Conservation (phyloP, 2,797 vertebrate species). For the Lacerta bilineata region DNA sequence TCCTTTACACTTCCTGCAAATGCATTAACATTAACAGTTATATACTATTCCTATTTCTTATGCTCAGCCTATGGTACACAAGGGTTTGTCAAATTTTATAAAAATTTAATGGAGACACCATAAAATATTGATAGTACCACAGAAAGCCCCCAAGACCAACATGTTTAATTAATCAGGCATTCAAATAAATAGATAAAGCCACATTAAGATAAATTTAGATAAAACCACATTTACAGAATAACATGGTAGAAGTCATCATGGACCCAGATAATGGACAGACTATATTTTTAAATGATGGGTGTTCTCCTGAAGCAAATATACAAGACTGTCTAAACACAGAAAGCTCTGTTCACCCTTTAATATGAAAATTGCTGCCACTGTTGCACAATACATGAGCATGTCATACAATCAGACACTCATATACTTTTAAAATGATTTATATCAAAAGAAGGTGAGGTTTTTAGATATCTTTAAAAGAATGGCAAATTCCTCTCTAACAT, state of each 20-base stretch:
- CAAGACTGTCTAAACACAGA: not conserved
- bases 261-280: not conserved
- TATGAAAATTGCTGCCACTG: not conserved
- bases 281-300: not conserved
- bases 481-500: constrained; percentile 3
- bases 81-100: constrained; percentile 7
- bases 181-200: not conserved
- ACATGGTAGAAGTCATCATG: not conserved
- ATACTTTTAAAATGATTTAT: not conserved
- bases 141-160: not conserved
- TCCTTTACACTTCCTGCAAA: not conserved
- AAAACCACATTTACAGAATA: not conserved
- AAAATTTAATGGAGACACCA: not conserved
- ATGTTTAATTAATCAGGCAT: not conserved
- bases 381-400: not conserved
- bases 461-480: not conserved
- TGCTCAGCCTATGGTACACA: not conserved
- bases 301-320: not conserved
- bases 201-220: not conserved
- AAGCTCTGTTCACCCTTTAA: not conserved
- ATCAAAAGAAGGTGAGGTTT: constrained; percentile 15
- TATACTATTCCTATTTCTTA: not conserved
- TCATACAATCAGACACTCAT: not conserved
- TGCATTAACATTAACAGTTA: not conserved
- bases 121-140: not conserved